phyloP scores from a whole-genome alignment of 2,113 vertebrate species.

The Jaculus jaculus region DNA sequence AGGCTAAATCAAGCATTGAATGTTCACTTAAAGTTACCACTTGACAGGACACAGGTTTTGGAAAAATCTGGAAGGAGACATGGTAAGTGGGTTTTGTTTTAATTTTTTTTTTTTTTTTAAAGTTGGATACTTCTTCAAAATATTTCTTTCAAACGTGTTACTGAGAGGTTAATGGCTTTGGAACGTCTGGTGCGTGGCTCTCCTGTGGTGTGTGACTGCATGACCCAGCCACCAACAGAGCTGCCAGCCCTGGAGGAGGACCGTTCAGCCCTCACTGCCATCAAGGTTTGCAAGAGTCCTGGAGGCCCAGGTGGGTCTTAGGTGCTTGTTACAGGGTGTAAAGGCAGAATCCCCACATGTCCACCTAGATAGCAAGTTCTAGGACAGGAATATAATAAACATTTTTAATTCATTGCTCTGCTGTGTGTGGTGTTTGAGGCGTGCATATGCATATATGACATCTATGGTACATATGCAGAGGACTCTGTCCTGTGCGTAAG shows the following conservation, averaged over 20 bases:
- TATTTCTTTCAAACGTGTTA: neutral
- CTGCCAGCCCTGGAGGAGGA: neutral
- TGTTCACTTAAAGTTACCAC: neutral
- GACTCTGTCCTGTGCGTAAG: too few relatives aligned
- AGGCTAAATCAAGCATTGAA: neutral
- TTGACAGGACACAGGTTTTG: constrained; percentile 3
- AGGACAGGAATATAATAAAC: neutral
- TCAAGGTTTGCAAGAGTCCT: neutral
- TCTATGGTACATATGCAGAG: too few relatives aligned
- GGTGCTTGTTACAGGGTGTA: neutral
- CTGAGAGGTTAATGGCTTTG: neutral
- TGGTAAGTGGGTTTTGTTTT: neutral
- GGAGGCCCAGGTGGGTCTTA: neutral
- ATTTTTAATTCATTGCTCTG: too few relatives aligned
- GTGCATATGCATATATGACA: too few relatives aligned
- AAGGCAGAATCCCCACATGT: constrained; percentile 38
- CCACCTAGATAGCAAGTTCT: constrained; percentile 42
- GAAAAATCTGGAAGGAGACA: constrained; percentile 38
- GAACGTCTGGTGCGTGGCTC: neutral
- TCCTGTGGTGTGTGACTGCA: constrained; percentile 18
- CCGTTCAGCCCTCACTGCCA: neutral
- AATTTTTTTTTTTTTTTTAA: too few relatives aligned
- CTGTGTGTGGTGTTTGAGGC: too few relatives aligned
- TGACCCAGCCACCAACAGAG: neutral
- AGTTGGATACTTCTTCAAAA: neutral